Conservation (phyloP, 64 coral and sea anemone species). For the Pachyseris speciosa region DNA sequence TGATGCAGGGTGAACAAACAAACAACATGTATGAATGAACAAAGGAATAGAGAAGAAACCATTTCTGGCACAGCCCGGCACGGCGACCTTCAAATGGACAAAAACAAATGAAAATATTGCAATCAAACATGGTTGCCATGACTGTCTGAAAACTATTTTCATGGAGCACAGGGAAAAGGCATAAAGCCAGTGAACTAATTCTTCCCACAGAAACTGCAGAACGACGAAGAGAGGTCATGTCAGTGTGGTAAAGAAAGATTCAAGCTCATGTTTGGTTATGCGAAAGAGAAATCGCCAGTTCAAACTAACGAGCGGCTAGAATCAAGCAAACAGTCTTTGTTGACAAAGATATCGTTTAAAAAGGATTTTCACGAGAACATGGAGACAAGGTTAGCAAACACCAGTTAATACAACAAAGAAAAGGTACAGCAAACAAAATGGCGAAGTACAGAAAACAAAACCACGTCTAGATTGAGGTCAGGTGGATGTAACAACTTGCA, state of each 20-base stretch:
- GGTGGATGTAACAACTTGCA: neutral
- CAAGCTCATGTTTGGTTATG: neutral
- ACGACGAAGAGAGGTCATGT: neutral
- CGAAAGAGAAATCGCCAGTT: too few relatives aligned
- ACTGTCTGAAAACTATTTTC: neutral
- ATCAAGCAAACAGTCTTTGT: neutral
- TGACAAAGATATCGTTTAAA: neutral
- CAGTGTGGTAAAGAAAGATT: neutral
- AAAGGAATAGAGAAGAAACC: neutral
- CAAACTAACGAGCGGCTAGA: too few relatives aligned
- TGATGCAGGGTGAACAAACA: neutral
- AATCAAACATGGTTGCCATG: neutral
- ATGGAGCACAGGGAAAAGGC: neutral
- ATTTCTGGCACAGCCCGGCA: neutral
- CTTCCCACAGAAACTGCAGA: neutral
- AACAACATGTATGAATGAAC: neutral
- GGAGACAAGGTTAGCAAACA: neutral
- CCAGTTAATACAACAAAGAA: neutral
- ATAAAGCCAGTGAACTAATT: neutral
- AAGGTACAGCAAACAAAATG: neutral
- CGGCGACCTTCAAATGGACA: neutral
- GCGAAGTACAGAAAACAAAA: too few relatives aligned
- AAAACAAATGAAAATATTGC: neutral
- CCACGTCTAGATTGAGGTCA: neutral
- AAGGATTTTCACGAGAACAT: neutral